Evolutionary conservation across 2,797 vertebrate species (phyloP).

Genomic region (Ispidina lecontei): DNA sequence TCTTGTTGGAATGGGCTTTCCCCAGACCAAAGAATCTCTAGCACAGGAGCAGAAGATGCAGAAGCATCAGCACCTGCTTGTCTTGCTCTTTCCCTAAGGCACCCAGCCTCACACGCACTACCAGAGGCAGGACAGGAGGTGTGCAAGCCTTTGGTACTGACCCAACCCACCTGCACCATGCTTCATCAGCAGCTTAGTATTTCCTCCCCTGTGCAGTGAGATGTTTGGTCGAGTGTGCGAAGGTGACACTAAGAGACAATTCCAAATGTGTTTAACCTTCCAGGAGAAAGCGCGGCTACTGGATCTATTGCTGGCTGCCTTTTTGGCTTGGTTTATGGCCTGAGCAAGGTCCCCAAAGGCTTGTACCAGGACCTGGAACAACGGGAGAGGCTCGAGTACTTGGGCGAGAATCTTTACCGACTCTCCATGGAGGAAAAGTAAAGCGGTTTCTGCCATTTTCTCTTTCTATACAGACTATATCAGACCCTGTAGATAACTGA

Average conservation of each 20-base stretch:
- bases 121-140: rapidly evolving
- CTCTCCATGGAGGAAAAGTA: constrained; percentile 92
- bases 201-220: rapidly evolving
- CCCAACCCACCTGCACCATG: rapidly evolving
- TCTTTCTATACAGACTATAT: constrained; percentile 58
- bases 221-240: not conserved
- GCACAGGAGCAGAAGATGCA: rapidly evolving
- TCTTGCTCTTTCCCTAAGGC: not conserved
- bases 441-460: constrained; percentile 74
- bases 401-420: constrained; percentile 88
- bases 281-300: constrained; percentile 91
- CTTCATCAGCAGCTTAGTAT: rapidly evolving
- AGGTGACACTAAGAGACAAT: not conserved
- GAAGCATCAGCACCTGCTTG: not conserved
- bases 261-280: constrained; percentile 52
- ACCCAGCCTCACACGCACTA: not conserved
- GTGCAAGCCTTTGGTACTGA: not conserved
- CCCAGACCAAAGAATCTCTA: not conserved
- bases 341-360: constrained; percentile 82
- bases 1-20: not conserved
- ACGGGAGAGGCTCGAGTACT: constrained; percentile 83
- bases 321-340: constrained; percentile 89
- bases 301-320: constrained; percentile 92
- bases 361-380: constrained; percentile 90
- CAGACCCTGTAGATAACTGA: constrained; percentile 28